Evolutionary conservation across 2,888 invertebrate species (phyloP), one percentile per base, ranked within the genome.

Genomic region (Xestia rhomboidea): DNA sequence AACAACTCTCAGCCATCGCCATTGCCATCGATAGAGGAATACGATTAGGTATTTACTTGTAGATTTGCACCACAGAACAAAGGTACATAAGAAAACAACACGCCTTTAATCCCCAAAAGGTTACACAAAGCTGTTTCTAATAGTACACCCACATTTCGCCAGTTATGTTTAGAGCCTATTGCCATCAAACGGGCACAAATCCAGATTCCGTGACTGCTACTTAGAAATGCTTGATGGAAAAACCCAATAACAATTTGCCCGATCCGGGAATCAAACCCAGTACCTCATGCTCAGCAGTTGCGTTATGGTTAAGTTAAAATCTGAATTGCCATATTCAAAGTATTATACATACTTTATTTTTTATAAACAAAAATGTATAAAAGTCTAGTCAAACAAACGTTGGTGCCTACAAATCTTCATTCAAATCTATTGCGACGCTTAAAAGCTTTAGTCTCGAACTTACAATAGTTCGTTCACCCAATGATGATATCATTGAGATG

Each of bases 401-500:
- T 60, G 24, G 63, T 15, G 18, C 3, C 21, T n/a, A 44, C 3
- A 60, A 10, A 72, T 68, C 18, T 64, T 30, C 27, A 70, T 62
- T 76, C 13, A 74, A 77, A 72, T 60, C 68, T 54, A 54, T 73
- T 79, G 76, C 72, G 75, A 73, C 49, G 76, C 21, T 67, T 30
- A 49, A 8, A 72, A 70, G 71, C 21, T 46, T 34, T 11, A 27
- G 27, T 70, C 15, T n/a, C 51, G 57, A 68, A 66, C 44, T 62
- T 34, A 34, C 64, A 71, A 44, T n/a, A 84, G 88, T 88, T 84
- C 88, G 57, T 86, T 88, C 77, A 88, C 84, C 84, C 18, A 51
- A 49, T 49, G 54, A 78, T 88, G 89, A 88, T 86, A 88, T 88
- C 89, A 88, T 82, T 69, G 51, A 38, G 70, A 80, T 73, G 62